Conservation (phyloP, 2,888 invertebrate species). For the Pyrochroa serraticornis region DNA sequence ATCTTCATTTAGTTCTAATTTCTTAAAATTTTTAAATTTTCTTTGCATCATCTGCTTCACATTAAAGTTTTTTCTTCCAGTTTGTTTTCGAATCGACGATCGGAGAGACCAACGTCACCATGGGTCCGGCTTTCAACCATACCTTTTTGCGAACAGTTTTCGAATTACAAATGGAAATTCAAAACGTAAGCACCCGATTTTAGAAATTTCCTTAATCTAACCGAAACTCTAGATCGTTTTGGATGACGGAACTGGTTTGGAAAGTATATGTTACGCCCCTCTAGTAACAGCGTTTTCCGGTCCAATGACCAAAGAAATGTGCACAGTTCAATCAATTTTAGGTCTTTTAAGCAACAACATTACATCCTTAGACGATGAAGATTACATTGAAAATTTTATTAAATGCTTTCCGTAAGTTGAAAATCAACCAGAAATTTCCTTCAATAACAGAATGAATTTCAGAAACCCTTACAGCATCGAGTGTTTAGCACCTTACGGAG, state of each 20-base stretch:
- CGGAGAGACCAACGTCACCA: constrained; percentile 57
- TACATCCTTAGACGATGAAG: constrained; percentile 31
- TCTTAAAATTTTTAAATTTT: too few relatives aligned
- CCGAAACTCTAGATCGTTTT: constrained; percentile 57
- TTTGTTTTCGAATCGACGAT: constrained; percentile 39
- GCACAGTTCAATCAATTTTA: constrained; percentile 81
- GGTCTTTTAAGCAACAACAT: constrained; percentile 76
- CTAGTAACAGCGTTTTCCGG: constrained; percentile 69
- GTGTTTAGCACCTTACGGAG: constrained; percentile 87
- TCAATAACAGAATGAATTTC: constrained; percentile 32
- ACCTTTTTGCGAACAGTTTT: constrained; percentile 77
- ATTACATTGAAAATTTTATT: constrained; percentile 62
- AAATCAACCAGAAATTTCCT: not conserved
- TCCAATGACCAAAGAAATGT: constrained; percentile 64
- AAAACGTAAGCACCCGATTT: constrained; percentile 56
- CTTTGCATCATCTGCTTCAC: too few relatives aligned
- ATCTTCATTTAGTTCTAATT: too few relatives aligned
- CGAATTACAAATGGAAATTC: constrained; percentile 70
- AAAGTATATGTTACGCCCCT: constrained; percentile 86
- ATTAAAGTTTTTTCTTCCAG: constrained; percentile 38
- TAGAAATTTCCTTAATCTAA: constrained; percentile 3
- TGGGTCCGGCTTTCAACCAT: constrained; percentile 81
- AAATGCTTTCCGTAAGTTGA: constrained; percentile 58
- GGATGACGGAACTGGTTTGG: constrained; percentile 62
- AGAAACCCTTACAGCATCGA: constrained; percentile 64